Conservation (phyloP, 2,113 vertebrate species). For the Pedionomus torquatus region DNA sequence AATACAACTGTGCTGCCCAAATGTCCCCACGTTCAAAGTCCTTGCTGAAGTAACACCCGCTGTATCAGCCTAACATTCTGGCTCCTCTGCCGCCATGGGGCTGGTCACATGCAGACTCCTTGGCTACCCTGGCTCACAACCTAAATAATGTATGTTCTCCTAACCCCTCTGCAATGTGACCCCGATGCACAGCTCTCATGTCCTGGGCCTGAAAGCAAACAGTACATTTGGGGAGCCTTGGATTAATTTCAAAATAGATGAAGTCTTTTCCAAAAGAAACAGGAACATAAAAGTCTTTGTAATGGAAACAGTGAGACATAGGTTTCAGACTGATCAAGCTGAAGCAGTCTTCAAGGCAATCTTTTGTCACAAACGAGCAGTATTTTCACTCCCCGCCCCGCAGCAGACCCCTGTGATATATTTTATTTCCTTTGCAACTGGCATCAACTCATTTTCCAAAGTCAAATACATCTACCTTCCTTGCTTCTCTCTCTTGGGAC, state of each 20-base stretch:
- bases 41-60: neutral
- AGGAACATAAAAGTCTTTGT: conserved; percentile 39
- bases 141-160: neutral
- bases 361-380: conserved; percentile 50
- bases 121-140: neutral
- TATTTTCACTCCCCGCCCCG: neutral
- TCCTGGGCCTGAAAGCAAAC: conserved; percentile 4
- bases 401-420: conserved; percentile 45
- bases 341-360: conserved; percentile 43
- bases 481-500: conserved; percentile 40
- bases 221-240: conserved; percentile 30
- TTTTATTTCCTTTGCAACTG: conserved; percentile 51
- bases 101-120: neutral
- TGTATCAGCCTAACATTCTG: neutral
- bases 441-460: conserved; percentile 63
- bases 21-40: neutral
- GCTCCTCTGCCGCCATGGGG: neutral
- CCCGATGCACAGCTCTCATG: neutral
- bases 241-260: conserved; percentile 47
- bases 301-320: conserved; percentile 37
- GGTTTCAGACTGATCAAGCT: conserved; percentile 48
- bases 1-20: accelerated
- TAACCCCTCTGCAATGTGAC: neutral
- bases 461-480: conserved; percentile 62
- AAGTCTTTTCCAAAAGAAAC: conserved; percentile 56